Conservation (phyloP, 2,888 invertebrate genomes). For the Thysanoteuthis rhombus region DNA sequence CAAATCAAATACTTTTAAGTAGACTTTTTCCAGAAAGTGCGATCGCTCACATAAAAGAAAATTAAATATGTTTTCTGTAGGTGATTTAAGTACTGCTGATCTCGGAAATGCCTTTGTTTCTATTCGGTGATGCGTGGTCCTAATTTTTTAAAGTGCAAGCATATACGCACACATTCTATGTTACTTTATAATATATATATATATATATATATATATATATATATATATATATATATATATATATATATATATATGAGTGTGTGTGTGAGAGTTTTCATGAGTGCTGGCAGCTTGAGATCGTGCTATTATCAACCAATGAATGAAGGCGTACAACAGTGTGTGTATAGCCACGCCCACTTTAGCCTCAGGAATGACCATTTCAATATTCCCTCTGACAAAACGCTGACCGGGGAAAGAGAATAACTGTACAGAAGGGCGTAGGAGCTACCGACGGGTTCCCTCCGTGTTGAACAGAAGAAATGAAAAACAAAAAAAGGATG, state of each 20-base stretch:
- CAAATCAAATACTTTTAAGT: too few species aligned
- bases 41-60: too few species aligned
- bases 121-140: too few species aligned
- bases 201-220: neutral
- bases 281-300: neutral
- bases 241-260: neutral
- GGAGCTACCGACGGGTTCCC: neutral
- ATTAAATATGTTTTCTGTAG: too few species aligned
- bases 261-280: neutral
- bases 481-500: neutral
- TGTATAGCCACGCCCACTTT: neutral
- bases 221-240: neutral
- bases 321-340: neutral
- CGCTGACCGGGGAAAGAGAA: neutral
- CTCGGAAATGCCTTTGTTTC: too few species aligned
- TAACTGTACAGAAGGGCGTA: neutral
- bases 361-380: neutral
- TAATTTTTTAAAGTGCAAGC: too few species aligned
- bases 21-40: too few species aligned
- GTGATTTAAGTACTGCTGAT: too few species aligned
- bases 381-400: neutral
- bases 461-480: neutral
- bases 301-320: neutral
- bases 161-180: too few species aligned
- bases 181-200: too few species aligned